Percentiles rank a stretch among this genome's conserved stretches.
Evolutionary conservation across 2,797 vertebrate genomes (phyloP).

Genomic region (Pipistrellus pipistrellus): DNA sequence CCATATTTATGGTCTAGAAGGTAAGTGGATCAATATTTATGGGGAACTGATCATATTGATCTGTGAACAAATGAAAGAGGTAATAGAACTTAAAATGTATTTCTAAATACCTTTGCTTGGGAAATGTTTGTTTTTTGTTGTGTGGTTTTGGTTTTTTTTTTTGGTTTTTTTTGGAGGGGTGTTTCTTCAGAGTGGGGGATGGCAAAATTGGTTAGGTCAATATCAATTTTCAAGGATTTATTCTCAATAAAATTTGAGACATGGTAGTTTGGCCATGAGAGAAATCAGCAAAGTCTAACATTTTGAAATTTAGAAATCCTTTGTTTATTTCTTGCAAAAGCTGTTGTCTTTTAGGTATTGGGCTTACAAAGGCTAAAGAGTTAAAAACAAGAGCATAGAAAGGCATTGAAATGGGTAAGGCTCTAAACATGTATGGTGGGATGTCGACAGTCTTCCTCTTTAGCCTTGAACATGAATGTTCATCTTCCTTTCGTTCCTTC

Average conservation of each 20-base stretch:
- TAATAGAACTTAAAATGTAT: not conserved
- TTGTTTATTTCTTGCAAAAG: not conserved
- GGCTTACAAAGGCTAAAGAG: not conserved
- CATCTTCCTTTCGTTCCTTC: not conserved
- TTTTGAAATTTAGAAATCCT: conserved; percentile 12
- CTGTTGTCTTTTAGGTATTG: too few relatives aligned
- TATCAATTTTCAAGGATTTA: conserved; percentile 25
- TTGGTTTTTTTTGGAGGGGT: not conserved
- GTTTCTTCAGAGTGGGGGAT: not conserved
- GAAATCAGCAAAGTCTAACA: not conserved
- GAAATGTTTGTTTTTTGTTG: not conserved
- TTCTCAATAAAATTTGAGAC: not conserved
- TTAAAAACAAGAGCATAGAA: not conserved
- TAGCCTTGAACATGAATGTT: not conserved
- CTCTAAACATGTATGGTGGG: not conserved
- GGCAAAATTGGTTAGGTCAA: not conserved
- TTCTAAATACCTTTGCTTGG: conserved; percentile 35
- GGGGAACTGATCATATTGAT: conserved; percentile 11
- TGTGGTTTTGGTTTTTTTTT: too few relatives aligned
- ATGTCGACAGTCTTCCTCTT: not conserved
- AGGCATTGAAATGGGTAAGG: not conserved
- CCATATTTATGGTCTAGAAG: not conserved
- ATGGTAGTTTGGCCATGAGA: not conserved
- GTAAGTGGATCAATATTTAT: not conserved
- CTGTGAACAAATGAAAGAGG: conserved; percentile 5